phyloP scores from a whole-genome alignment of 1,140 invertebrate genomes.

The Gryllus bimaculatus region DNA sequence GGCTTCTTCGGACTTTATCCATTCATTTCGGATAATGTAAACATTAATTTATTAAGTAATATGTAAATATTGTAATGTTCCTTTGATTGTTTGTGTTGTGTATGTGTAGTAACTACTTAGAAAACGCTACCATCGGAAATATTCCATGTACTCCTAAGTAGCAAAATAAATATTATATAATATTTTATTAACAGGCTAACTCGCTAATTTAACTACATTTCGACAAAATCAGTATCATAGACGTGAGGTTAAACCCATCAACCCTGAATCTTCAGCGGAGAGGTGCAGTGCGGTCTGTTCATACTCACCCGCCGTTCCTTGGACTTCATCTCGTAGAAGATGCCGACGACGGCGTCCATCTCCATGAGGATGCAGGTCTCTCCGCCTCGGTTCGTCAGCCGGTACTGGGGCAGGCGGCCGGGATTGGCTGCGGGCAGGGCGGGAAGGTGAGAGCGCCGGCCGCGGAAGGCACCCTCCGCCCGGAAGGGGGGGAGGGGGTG shows the following conservation, averaged over 20 bases:
- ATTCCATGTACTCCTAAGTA: neutral
- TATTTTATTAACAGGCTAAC: too few relatives aligned
- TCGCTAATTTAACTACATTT: too few relatives aligned
- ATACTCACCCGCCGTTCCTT: neutral
- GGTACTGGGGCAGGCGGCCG: neutral
- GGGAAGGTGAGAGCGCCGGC: too few relatives aligned
- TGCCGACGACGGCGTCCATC: neutral
- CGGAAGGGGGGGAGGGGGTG: neutral
- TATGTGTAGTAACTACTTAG: neutral
- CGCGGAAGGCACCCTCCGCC: too few relatives aligned
- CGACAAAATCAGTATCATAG: too few relatives aligned
- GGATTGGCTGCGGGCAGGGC: neutral
- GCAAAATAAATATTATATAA: neutral
- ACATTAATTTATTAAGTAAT: too few relatives aligned
- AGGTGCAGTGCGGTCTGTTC: neutral
- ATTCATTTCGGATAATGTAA: too few relatives aligned
- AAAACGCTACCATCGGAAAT: neutral
- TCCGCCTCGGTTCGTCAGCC: neutral
- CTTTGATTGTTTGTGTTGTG: neutral
- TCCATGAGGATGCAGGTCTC: slow-evolving; percentile 7
- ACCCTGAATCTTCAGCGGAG: neutral
- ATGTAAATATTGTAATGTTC: neutral
- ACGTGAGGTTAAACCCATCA: too few relatives aligned
- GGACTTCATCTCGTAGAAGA: neutral
- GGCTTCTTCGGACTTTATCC: too few relatives aligned